Base-by-base conservation (phyloP, 2,888 invertebrate species). In the Empis stercorea region DNA sequence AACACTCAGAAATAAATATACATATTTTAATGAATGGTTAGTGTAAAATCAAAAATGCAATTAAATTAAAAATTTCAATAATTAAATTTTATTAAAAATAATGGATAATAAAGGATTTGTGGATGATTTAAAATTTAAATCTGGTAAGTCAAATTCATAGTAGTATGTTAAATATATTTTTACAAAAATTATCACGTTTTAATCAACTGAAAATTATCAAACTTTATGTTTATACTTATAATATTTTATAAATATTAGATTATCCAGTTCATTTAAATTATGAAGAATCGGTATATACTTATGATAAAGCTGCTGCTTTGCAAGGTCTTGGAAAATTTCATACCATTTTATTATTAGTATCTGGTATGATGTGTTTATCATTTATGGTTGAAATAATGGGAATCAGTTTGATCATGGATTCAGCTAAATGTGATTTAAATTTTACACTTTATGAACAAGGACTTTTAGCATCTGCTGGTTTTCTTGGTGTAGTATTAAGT, bases 401-500 rank as follows among this genome's bases (percentile, higher is more conserved):
- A 1, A 70, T 78, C 54, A 75, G 78, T 47, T 78, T 78, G 59
- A 71, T 79, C 46, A 70, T 77, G 54, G 79, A 79, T 3, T 75
- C 77, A 0, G 78, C 79, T 1, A 76, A 77, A 63, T 79, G 79
- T 55, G 80, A 80, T 60, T 64, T 80, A 30, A 58, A 72, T 1
- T 65, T 80, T 17, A 69, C 71, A 10, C 59, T 76, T 43, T 60
- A 68, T 38, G 71, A 76, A 53, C 71, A 78, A 52, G 79, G 79
- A 0, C 68, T 76, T 61, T 62, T 80, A 1, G 75, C 75, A 15
- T 76, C 79, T 11, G 74, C 76, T 51, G 75, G 76, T 10, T 79
- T 78, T 56, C 61, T 77, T 49, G 80, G 80, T 53, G 78, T 80
- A 46, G 77, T 78, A 37, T 54, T 79, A 36, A 84, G 84, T 38